These are phyloP conservation scores for Strongylocentrotus purpuratus DNA, from an alignment of 35 echinoderm and acorn worm genomes.

Conservation along the genomic window DNA sequence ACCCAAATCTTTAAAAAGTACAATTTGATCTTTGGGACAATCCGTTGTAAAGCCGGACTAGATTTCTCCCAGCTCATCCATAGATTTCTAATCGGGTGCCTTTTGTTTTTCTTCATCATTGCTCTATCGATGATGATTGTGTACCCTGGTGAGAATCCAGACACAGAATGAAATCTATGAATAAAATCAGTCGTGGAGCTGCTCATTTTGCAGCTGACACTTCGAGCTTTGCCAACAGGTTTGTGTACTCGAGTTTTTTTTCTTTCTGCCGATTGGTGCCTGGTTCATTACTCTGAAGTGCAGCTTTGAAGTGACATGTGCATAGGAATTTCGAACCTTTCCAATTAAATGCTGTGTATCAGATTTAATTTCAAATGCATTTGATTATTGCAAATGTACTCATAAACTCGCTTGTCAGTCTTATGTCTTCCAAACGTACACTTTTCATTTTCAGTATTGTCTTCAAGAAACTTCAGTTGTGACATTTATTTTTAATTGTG, in stretches of 20 bases:
- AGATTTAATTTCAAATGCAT: too few species aligned
- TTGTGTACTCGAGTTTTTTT: background rate
- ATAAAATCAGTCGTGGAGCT: background rate
- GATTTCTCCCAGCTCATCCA: background rate
- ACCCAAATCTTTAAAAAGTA: too few species aligned
- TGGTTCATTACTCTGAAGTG: background rate
- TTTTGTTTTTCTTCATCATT: constrained; percentile 13
- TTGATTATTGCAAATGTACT: too few species aligned
- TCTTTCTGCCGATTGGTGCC: background rate
- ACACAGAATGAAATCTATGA: background rate
- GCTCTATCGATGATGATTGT: constrained; percentile 2
- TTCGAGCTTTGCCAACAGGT: background rate
- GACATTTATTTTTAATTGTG: too few species aligned
- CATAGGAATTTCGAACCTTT: too few species aligned
- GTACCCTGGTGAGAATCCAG: background rate
- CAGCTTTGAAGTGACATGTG: background rate
- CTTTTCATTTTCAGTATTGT: background rate
- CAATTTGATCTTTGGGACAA: background rate
- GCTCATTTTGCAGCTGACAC: background rate
- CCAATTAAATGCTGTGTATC: too few species aligned
- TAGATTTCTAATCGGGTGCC: background rate
- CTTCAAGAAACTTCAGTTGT: background rate
- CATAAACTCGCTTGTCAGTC: background rate
- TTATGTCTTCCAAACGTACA: background rate
- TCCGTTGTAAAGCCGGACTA: background rate